Percentiles rank a stretch among this genome's conserved stretches.
phyloP scores from a whole-genome alignment of 1,140 invertebrate species.

The Nephila pilipes region DNA sequence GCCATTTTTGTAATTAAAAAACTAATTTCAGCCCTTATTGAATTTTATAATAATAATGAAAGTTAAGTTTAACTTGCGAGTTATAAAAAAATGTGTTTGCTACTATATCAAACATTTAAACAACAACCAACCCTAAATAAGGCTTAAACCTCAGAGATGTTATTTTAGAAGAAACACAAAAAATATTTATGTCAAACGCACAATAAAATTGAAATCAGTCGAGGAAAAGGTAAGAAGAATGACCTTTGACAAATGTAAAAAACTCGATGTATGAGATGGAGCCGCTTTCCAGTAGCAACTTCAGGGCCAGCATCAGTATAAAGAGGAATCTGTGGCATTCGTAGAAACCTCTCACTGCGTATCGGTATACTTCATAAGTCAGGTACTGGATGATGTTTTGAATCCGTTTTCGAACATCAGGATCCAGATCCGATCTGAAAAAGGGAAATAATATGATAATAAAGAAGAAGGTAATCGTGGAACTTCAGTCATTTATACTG shows the following conservation, averaged over 20 bases:
- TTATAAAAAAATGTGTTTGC: too few species aligned
- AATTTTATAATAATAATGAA: too few species aligned
- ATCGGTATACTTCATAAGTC: slow-evolving; percentile 95
- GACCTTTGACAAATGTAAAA: slow-evolving; percentile 95
- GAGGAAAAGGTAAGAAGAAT: background rate
- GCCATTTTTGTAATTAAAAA: too few species aligned
- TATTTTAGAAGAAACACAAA: too few species aligned
- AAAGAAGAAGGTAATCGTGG: too few species aligned
- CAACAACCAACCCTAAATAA: too few species aligned
- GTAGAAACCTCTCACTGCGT: slow-evolving; percentile 94
- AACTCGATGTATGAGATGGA: slow-evolving; percentile 95
- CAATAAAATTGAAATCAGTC: background rate
- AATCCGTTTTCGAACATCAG: slow-evolving; percentile 92
- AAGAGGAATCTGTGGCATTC: slow-evolving; percentile 95
- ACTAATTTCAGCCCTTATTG: too few species aligned
- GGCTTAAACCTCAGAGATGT: too few species aligned
- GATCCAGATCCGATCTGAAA: slow-evolving; percentile 89
- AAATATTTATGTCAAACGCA: background rate
- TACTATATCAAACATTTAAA: too few species aligned
- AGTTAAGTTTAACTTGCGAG: too few species aligned
- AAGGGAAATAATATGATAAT: background rate
- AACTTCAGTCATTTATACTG: too few species aligned
- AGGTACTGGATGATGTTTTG: slow-evolving; percentile 94
- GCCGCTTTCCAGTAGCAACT: slow-evolving; percentile 93
- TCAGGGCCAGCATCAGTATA: slow-evolving; percentile 96